Conservation (phyloP, 2,113 vertebrate genomes). For the Glaucomys volans region DNA sequence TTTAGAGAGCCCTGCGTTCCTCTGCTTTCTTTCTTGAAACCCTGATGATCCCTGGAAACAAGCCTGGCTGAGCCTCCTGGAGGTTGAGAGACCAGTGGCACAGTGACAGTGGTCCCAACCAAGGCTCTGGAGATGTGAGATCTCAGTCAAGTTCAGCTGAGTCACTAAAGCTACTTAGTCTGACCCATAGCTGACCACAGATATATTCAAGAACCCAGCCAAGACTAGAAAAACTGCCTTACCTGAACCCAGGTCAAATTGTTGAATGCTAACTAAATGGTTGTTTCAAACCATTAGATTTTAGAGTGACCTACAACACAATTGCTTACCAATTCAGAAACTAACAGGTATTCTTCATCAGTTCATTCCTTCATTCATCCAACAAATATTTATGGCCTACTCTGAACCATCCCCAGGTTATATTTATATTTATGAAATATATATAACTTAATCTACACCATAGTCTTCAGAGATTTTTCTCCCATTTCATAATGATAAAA, state of each 20-base stretch:
- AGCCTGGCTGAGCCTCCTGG: not conserved
- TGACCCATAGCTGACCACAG: not conserved
- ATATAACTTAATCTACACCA: not conserved
- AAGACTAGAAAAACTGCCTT: not conserved
- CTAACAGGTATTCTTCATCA: not conserved
- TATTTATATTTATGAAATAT: not conserved
- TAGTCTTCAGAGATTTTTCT: not conserved
- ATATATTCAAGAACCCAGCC: not conserved
- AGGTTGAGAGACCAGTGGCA: not conserved
- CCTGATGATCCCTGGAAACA: not conserved
- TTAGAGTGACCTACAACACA: not conserved
- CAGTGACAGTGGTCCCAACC: not conserved
- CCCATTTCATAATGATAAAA: not conserved
- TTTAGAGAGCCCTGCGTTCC: not conserved
- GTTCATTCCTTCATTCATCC: not conserved
- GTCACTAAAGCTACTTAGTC: not conserved
- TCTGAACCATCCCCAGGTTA: not conserved
- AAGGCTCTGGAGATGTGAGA: not conserved
- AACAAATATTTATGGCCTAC: not conserved
- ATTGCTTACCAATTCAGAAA: not conserved
- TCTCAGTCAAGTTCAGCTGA: not conserved
- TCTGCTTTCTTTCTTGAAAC: not conserved
- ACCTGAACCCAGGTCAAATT: not conserved
- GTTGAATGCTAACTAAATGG: not conserved
- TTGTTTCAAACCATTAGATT: not conserved